phyloP scores from a whole-genome alignment of 2,888 invertebrate species.

The Chorisops tibialis region DNA sequence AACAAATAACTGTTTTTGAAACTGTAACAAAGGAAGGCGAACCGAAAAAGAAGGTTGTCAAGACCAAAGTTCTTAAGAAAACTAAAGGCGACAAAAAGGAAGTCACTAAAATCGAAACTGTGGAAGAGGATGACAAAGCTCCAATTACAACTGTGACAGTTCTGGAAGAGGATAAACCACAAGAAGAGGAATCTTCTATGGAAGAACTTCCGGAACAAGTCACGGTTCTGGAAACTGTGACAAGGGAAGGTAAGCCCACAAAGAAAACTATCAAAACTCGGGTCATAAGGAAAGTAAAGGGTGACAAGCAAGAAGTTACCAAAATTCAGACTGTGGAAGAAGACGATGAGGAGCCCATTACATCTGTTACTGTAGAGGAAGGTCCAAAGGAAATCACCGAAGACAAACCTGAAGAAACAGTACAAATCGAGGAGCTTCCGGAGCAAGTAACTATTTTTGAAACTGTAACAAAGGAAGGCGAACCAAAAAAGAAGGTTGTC shows the following conservation, averaged over 20 bases:
- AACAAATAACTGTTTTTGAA: constrained; percentile 42
- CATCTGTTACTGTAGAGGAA: constrained; percentile 36
- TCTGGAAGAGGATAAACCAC: constrained; percentile 28
- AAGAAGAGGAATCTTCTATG: constrained; percentile 33
- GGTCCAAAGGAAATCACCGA: constrained; percentile 41
- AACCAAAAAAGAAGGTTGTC: constrained; percentile 41
- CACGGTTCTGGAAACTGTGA: constrained; percentile 28
- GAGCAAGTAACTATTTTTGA: constrained; percentile 52
- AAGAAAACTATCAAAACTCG: constrained; percentile 40
- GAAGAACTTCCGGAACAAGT: constrained; percentile 45
- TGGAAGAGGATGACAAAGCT: constrained; percentile 45
- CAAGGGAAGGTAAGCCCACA: constrained; percentile 42
- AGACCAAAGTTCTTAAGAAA: constrained; percentile 40
- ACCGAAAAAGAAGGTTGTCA: constrained; percentile 45
- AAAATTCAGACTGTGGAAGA: constrained; percentile 47
- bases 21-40: constrained; percentile 42
- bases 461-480: constrained; percentile 45
- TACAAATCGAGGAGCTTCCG: constrained; percentile 38
- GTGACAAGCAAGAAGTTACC: constrained; percentile 45
- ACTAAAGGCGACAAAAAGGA: constrained; percentile 40
- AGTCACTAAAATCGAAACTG: constrained; percentile 43
- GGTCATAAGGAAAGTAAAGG: constrained; percentile 46
- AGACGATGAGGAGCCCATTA: constrained; percentile 43
- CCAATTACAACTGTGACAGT: constrained; percentile 48
- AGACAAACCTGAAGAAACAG: constrained; percentile 39